Percentiles rank a stretch among this genome's conserved stretches.
These are phyloP conservation scores for Magallana nippona DNA, from an alignment of 2,888 invertebrate species.

Conservation along the genomic window DNA sequence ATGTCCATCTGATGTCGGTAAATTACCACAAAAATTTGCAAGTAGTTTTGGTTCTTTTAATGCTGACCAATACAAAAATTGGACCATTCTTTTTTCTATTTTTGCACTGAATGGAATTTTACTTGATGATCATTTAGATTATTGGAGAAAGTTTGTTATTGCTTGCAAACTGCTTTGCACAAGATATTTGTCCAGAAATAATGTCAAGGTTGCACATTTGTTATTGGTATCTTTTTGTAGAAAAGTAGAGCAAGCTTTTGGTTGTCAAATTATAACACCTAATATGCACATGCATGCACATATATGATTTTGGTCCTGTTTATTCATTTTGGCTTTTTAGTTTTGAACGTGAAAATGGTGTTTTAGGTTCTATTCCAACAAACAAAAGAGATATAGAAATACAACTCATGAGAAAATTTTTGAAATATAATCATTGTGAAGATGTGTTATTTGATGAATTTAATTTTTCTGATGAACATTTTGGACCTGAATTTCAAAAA, in stretches of 20 bases:
- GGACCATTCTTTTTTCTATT: slow-evolving; percentile 48
- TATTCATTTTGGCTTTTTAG: slow-evolving; percentile 49
- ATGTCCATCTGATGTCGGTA: slow-evolving; percentile 45
- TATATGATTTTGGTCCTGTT: slow-evolving; percentile 45
- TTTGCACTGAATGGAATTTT: slow-evolving; percentile 43
- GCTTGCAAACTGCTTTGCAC: slow-evolving; percentile 43
- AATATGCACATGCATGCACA: slow-evolving; percentile 47
- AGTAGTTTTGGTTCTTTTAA: slow-evolving; percentile 44
- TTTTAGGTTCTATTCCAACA: slow-evolving; percentile 41
- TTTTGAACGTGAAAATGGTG: slow-evolving; percentile 49
- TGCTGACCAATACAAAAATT: slow-evolving; percentile 49
- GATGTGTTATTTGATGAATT: slow-evolving; percentile 19
- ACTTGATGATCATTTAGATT: slow-evolving; percentile 41
- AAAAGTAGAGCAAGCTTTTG: slow-evolving; percentile 40
- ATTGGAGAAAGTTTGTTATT: slow-evolving; percentile 48
- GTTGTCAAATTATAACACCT: slow-evolving; percentile 38
- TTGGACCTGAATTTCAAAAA: slow-evolving; percentile 33
- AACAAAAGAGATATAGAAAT: slow-evolving; percentile 42
- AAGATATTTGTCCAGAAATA: slow-evolving; percentile 38
- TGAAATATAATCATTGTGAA: too few relatives aligned
- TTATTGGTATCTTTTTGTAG: slow-evolving; percentile 40
- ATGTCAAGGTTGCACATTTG: slow-evolving; percentile 40
- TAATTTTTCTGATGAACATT: background rate
- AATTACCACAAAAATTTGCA: slow-evolving; percentile 45
- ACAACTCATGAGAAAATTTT: slow-evolving; percentile 43